Evolutionary conservation across 2,888 invertebrate genomes (phyloP), one percentile per base, ranked within the genome.

Genomic region (Acronicta alni): DNA sequence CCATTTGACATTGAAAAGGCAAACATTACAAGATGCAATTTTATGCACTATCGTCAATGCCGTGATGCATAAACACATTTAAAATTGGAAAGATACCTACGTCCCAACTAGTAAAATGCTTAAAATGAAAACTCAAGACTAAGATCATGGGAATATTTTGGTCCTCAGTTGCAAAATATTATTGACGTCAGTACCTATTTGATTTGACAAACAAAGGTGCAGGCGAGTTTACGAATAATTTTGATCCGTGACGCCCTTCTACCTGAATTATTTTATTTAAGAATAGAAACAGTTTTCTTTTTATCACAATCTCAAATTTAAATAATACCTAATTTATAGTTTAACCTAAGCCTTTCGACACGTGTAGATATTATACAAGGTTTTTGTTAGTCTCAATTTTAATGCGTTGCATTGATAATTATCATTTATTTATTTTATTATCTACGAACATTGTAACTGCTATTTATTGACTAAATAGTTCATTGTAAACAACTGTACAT

Each of bases 1-100:
- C 78, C 69, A 67, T 63, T 74, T 80, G 86, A 83, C 84, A 84
- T 84, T 85, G 82, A 79, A 75, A 76, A 58, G 81, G 59, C 81
- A 73, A 75, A 73, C 68, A 35, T 35, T 35, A 35, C 35, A 69
- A 55, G 69, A 67, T 70, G 59, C 69, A 61, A 47, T 72, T 45
- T 55, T 26, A 51, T 64, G 64, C 70, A 67, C 66, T 61, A 60
- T 58, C 62, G 51, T 60, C 74, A 71, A 76, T 57, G 43, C 55
- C 17, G 53, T 53, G 44, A 42, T 57, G 53, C 65, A 57, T 38
- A 61, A 55, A 65, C 56, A 59, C 14, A 32, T 53, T 49, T 52
- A 60, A 35, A 58, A 44, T 53, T 61, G 52, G 20, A n/a, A 39
- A 49, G 46, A 57, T 39, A 57, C 35, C 14, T 54, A 41, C 61